phyloP scores from a whole-genome alignment of 1,140 invertebrate genomes.

The Drosophila sp. region DNA sequence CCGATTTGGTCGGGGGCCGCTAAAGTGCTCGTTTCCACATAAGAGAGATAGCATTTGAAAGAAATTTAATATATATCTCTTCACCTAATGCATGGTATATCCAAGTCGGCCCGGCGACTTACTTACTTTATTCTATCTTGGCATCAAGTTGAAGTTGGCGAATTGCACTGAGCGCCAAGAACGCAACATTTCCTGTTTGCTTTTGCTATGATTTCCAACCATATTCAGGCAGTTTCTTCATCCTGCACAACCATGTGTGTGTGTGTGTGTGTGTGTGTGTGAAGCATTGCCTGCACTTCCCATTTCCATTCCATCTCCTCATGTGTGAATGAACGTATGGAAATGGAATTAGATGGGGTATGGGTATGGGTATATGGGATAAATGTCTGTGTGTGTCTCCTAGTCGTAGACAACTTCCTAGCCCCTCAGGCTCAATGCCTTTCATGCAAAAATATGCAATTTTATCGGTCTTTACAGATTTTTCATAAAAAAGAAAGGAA shows the following conservation, averaged over 20 bases:
- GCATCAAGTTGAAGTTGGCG: slow-evolving; percentile 34
- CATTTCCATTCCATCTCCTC: slow-evolving; percentile 33
- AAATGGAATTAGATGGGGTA: slow-evolving; percentile 9
- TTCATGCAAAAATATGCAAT: slow-evolving; percentile 81
- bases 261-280: slow-evolving; percentile 19
- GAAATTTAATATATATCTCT: no score
- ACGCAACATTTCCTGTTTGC: slow-evolving; percentile 76
- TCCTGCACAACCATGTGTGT: not conserved
- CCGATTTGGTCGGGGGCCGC: no score
- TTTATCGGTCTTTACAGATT: slow-evolving; percentile 82
- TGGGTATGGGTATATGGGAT: slow-evolving; percentile 36
- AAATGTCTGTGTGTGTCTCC: slow-evolving; percentile 50
- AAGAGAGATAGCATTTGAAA: no score
- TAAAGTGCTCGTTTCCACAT: no score
- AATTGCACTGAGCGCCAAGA: slow-evolving; percentile 39
- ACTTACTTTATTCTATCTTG: no score
- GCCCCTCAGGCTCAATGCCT: slow-evolving; percentile 46
- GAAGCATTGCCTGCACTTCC: slow-evolving; percentile 9
- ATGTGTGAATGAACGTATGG: slow-evolving; percentile 54
- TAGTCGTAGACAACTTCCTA: slow-evolving; percentile 1
- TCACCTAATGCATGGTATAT: no score
- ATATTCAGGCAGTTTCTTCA: slow-evolving; percentile 22
- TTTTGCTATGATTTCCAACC: slow-evolving; percentile 65
- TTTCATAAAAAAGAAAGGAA: slow-evolving; percentile 41
- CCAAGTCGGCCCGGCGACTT: no score